Percentiles rank a stretch among this genome's conserved stretches.
These are phyloP conservation scores for Harpalus rufipes DNA, from an alignment of 2,888 invertebrate species.

Conservation along the genomic window DNA sequence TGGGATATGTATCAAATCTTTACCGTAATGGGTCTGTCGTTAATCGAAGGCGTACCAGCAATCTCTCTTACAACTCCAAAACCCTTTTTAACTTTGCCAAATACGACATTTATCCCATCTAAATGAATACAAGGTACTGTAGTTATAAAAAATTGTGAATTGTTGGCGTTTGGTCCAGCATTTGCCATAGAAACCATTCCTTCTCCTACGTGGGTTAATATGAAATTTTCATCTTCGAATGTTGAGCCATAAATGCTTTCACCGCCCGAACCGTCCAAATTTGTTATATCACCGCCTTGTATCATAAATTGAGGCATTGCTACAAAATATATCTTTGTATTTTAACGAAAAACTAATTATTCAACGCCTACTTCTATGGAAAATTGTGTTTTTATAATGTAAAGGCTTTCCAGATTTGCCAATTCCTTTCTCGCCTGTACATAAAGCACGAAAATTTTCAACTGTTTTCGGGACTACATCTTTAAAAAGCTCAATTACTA, in stretches of 20 bases:
- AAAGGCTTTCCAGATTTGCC: conserved; percentile 85
- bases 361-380: conserved; percentile 85
- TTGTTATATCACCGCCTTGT: conserved; percentile 89
- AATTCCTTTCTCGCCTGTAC: conserved; percentile 93
- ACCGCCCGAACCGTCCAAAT: conserved; percentile 91
- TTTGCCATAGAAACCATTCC: conserved; percentile 90
- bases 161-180: conserved; percentile 91
- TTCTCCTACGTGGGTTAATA: conserved; percentile 81
- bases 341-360: conserved; percentile 48
- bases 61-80: conserved; percentile 86
- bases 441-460: conserved; percentile 94
- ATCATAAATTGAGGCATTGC: conserved; percentile 94
- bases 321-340: conserved; percentile 74
- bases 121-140: conserved; percentile 87
- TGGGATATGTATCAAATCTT: conserved; percentile 72
- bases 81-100: conserved; percentile 89
- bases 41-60: conserved; percentile 80
- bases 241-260: conserved; percentile 95
- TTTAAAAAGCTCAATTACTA: conserved; percentile 91
- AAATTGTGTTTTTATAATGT: conserved; percentile 89
- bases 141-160: conserved; percentile 96
- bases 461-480: conserved; percentile 92
- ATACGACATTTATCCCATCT: conserved; percentile 89
- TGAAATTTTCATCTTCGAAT: conserved; percentile 95
- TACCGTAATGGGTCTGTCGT: conserved; percentile 82